These are phyloP conservation scores for Myopa tessellatipennis DNA, from an alignment of 2,888 invertebrate species.

Conservation along the genomic window DNA sequence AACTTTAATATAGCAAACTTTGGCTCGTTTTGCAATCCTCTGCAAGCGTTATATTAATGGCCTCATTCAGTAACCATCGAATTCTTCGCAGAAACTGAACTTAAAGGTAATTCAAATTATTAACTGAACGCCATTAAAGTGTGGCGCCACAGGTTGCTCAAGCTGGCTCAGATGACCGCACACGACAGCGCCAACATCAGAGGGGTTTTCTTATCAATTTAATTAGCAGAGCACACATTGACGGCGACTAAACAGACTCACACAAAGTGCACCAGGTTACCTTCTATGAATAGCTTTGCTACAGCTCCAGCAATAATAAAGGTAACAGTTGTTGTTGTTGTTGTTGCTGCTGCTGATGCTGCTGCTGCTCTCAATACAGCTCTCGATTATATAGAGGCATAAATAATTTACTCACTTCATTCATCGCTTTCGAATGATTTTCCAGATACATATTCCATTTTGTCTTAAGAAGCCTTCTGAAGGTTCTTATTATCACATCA, in stretches of 20 bases:
- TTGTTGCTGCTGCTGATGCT: neutral
- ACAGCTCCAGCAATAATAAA: too few relatives aligned
- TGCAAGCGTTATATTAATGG: neutral
- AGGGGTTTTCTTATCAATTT: slow-evolving; percentile 52
- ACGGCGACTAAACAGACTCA: slow-evolving; percentile 45
- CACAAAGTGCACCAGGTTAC: neutral
- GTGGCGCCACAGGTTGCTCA: slow-evolving; percentile 57
- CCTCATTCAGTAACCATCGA: neutral
- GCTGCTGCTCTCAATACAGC: neutral
- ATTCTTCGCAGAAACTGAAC: neutral
- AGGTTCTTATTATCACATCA: slow-evolving; percentile 47
- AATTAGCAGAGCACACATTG: slow-evolving; percentile 54
- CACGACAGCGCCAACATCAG: slow-evolving; percentile 10
- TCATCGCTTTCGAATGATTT: slow-evolving; percentile 13
- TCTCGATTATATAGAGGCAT: neutral
- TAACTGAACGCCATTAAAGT: slow-evolving; percentile 49
- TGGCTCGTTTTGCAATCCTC: neutral
- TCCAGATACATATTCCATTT: slow-evolving; percentile 14
- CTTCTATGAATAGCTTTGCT: too few relatives aligned
- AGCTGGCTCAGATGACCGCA: slow-evolving; percentile 9
- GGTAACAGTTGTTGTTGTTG: neutral
- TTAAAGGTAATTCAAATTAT: slow-evolving; percentile 58
- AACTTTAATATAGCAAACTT: neutral
- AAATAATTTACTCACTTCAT: slow-evolving; percentile 27
- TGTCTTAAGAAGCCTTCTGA: slow-evolving; percentile 20